Conservation (phyloP, 2,888 invertebrate genomes). For the Phragmatobia fuliginosa region DNA sequence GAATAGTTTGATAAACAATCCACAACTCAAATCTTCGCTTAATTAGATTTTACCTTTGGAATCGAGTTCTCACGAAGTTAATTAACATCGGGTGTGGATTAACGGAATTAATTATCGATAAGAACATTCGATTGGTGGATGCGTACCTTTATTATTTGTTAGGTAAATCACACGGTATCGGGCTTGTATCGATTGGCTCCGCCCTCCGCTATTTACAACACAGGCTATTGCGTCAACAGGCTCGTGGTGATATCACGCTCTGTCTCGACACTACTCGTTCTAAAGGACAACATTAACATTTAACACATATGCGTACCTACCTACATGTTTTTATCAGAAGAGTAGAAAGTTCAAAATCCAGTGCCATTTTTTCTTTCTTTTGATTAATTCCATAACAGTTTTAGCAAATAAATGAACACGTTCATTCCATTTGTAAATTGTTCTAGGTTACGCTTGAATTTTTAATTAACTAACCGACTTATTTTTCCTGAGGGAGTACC, state of each 20-base stretch:
- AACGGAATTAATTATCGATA: constrained; percentile 78
- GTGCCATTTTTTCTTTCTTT: too few species aligned
- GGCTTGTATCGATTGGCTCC: constrained; percentile 63
- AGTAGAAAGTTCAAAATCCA: neutral
- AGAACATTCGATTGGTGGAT: constrained; percentile 71
- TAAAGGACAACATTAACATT: constrained; percentile 23
- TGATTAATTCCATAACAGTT: too few species aligned
- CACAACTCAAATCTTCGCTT: constrained; percentile 46
- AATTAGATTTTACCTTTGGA: constrained; percentile 56
- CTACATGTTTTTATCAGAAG: neutral
- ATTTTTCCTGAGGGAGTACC: too few species aligned
- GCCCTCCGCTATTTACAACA: constrained; percentile 68
- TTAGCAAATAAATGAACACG: too few species aligned
- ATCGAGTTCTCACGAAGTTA: constrained; percentile 71
- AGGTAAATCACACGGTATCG: constrained; percentile 76
- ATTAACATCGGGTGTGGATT: constrained; percentile 73
- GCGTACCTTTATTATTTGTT: constrained; percentile 73
- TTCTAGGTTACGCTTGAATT: too few species aligned
- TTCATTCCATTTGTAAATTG: too few species aligned
- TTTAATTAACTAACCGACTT: too few species aligned
- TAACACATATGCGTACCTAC: neutral
- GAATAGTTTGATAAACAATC: constrained; percentile 42
- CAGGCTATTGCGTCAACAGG: constrained; percentile 68
- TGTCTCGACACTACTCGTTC: constrained; percentile 36
- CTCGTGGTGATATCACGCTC: constrained; percentile 58